Conservation (phyloP, 1,140 invertebrate species). For the Sarcophaga peregrina region DNA sequence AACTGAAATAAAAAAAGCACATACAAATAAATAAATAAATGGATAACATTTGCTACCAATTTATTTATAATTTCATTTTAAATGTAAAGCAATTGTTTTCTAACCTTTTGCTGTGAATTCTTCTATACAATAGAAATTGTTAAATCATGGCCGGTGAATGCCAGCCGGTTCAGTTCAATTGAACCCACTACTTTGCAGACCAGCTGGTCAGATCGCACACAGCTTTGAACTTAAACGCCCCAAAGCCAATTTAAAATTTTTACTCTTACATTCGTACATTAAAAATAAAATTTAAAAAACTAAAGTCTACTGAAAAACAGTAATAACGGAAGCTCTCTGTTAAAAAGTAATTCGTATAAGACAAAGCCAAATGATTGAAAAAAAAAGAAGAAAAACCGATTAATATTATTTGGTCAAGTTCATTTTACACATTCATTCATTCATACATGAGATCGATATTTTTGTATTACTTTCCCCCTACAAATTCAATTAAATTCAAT, state of each 20-base stretch:
- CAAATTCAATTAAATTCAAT: neutral
- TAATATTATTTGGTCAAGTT: conserved; percentile 36
- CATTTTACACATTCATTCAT: neutral
- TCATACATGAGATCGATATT: no score
- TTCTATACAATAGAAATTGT: conserved; percentile 27
- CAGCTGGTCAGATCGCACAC: conserved; percentile 5
- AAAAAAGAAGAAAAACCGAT: conserved; percentile 22
- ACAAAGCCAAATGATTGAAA: neutral
- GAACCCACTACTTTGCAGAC: neutral
- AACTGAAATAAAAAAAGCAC: neutral
- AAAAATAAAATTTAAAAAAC: no score
- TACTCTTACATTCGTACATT: neutral
- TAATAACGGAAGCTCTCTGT: conserved; percentile 31
- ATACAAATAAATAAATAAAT: conserved; percentile 2
- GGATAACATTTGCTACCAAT: conserved; percentile 18
- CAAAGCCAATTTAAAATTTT: neutral
- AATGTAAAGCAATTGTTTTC: neutral
- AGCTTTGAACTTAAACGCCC: neutral
- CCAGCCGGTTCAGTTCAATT: neutral
- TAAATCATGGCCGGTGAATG: conserved; percentile 36
- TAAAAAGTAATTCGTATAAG: conserved; percentile 38
- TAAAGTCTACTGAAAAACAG: neutral
- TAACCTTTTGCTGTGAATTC: neutral
- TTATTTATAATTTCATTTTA: neutral
- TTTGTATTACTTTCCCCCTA: no score